These are phyloP conservation scores for Erythrolamprus reginae DNA, from an alignment of 2,113 vertebrate species.

Conservation along the genomic window DNA sequence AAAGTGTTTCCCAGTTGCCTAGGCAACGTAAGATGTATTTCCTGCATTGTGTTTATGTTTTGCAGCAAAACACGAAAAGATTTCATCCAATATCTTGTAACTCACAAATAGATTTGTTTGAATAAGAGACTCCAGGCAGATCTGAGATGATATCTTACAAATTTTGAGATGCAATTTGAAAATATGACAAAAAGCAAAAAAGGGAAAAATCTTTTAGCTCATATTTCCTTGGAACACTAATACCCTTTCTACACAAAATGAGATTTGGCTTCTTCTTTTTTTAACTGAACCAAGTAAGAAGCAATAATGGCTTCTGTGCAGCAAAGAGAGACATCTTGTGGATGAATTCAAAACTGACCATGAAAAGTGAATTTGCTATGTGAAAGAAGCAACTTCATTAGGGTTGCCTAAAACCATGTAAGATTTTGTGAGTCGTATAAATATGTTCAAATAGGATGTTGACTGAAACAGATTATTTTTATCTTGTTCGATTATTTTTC, in stretches of 20 bases:
- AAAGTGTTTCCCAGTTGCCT: background rate
- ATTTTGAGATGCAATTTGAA: background rate
- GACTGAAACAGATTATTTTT: background rate
- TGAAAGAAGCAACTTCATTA: background rate
- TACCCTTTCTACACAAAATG: rapidly evolving
- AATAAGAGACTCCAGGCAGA: background rate
- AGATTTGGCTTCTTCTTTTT: background rate
- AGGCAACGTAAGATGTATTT: background rate
- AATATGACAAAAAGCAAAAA: background rate
- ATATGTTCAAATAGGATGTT: background rate
- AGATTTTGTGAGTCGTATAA: background rate
- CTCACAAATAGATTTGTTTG: background rate
- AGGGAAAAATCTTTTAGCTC: background rate
- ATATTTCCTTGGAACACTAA: background rate
- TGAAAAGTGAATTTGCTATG: background rate
- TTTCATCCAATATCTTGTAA: background rate
- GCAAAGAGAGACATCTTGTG: constrained; percentile 58
- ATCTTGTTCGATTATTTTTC: background rate
- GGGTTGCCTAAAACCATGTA: background rate
- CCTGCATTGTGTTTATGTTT: background rate
- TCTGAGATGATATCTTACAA: background rate
- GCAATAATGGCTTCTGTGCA: background rate
- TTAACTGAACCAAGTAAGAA: background rate
- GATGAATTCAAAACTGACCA: background rate
- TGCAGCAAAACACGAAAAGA: background rate